Base-by-base conservation (phyloP, 2,797 vertebrate genomes). In the Garrulus glandarius region DNA sequence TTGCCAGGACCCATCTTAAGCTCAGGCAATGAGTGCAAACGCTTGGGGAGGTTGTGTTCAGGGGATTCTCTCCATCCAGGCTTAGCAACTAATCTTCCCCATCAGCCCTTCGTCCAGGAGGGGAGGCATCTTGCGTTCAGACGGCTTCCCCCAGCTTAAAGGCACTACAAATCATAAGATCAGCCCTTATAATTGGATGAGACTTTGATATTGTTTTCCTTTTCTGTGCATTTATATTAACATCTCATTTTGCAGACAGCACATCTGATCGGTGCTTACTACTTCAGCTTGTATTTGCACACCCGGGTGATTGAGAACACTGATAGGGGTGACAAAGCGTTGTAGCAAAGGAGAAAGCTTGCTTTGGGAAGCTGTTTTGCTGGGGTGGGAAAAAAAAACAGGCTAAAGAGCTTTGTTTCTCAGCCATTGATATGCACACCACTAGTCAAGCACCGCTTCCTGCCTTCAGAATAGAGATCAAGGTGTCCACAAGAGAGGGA, bases 1-100 rank as follows among this genome's bases (percentile, higher is more conserved):
- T 97, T 96, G 95, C 95, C 95, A 97, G 96, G 95, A 89, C 95
- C 92, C 92, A 92, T 96, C 93, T 95, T 83, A 93, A 94, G 87
- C 95, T 91, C 78, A 87, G 81, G 79, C 75, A 0, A 92, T 27
- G 81, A 91, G 91, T 74, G 63, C 86, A 96, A 95, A 89, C 60
- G 49, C 64, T 87, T 60, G 23, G 37, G 53, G 64, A 92, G 79
- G 84, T 83, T 82, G 71, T 46, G 57, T 83, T 89, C 59, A 22
- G 79, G 91, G 84, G 78, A 86, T 92, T 95, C 92, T 87, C 89
- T 94, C 64, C 76, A 85, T 83, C 61, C 84, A 46, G 71, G 82
- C 84, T 94, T 89, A 93, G 59, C 72, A 94, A 65, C 57, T 95
- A 81, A 95, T 93, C 82, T 84, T 80, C 57, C 43, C 65, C 69